These are phyloP conservation scores for Ganaspis sp. DNA, from an alignment of 1,140 invertebrate genomes.

Conservation along the genomic window DNA sequence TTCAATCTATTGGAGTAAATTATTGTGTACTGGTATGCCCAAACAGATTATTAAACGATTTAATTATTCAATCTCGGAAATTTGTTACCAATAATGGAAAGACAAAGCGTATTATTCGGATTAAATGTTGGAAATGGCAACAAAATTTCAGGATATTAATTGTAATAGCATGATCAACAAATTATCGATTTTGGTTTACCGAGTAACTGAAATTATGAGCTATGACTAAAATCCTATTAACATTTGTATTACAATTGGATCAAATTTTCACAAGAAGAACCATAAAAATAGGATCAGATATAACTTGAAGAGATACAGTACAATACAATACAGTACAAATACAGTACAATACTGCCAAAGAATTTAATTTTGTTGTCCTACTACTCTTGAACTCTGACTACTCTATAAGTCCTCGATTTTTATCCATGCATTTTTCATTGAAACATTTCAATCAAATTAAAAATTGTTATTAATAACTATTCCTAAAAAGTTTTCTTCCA, in stretches of 20 bases:
- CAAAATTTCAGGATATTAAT: background rate
- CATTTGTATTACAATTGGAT: background rate
- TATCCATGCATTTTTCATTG: no score
- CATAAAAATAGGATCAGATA: background rate
- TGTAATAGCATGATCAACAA: background rate
- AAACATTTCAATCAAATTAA: no score
- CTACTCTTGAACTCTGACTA: no score
- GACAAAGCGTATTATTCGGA: background rate
- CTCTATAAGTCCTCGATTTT: no score
- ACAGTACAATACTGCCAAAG: no score
- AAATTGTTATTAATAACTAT: no score
- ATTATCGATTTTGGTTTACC: background rate
- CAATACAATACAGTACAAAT: no score
- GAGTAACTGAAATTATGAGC: background rate
- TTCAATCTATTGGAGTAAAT: background rate
- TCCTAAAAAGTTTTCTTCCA: no score
- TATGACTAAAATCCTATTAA: background rate
- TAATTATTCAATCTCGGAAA: background rate
- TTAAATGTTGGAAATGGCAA: background rate
- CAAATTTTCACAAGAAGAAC: background rate
- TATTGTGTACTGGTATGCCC: background rate
- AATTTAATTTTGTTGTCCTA: no score
- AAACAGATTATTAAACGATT: background rate
- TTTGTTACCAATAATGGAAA: background rate
- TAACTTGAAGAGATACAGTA: no score